Base-by-base conservation (phyloP, 1,140 invertebrate genomes). In the Drosophila nannoptera region DNA sequence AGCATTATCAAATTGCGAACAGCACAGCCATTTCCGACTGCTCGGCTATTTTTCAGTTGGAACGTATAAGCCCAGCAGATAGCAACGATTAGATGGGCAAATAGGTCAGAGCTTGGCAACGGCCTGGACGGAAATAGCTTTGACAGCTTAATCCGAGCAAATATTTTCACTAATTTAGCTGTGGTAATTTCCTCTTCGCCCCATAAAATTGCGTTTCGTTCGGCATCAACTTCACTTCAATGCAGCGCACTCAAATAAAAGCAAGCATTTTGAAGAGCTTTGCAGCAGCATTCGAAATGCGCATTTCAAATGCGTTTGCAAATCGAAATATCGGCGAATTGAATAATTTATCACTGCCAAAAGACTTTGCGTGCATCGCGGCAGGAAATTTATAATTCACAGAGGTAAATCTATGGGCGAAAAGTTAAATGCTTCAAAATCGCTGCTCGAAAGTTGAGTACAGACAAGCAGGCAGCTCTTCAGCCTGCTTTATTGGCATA, bases 11-110 rank as follows among this genome's bases (percentile, higher is more conserved):
- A 54, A 60, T 43, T 36, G 38, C 46, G 29, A 45, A 55, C 58
- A 40, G 73, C 29, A 38, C n/a, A 62, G 62, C 53, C 61, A 77
- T 81, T 80, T 80, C 69, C 77, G 61, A 81, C 62, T 64, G 60
- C 73, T 73, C 40, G 42, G 72, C 66, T 43, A 65, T 76, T 80
- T 78, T 73, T 75, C 68, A 80, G 64, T 56, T 72, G 60, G 60
- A 80, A 80, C 73, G 80, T 73, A 77, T 80, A 77, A 69, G 69
- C 66, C 73, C 73, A 48, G 58, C 46, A 65, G 77, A 76, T 69
- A 59, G 64, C 14, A 16, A 43, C 38, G 36, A 33, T 32, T 11
- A 43, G 46, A 9, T 22, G 32, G 33, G 49, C 38, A 67, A 72
- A 52, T 71, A 55, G 77, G 77, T 80, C 77, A 80, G 48, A 60